Conservation (phyloP, 2,797 vertebrate genomes). For the Pseudochirops corinnae region DNA sequence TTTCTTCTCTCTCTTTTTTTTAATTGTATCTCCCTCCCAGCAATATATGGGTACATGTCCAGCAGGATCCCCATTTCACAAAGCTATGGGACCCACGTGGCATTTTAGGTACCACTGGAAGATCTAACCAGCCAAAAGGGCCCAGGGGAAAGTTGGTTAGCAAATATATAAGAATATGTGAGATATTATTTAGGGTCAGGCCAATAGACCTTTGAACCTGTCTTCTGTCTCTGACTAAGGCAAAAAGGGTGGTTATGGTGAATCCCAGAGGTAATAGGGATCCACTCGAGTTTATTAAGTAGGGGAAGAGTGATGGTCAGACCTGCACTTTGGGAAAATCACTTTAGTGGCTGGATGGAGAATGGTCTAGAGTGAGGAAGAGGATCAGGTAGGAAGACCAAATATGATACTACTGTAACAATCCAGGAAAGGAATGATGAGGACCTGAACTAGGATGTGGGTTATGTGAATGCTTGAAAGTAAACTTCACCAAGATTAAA, state of each 20-base stretch:
- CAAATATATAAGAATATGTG: neutral
- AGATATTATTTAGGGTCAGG: constrained; percentile 8
- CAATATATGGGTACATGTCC: constrained; percentile 84
- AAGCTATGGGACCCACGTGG: constrained; percentile 73
- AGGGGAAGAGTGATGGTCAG: neutral
- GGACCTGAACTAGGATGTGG: neutral
- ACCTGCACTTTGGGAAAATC: neutral
- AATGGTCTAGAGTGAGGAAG: neutral
- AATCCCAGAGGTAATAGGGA: rapidly evolving
- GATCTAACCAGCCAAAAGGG: constrained; percentile 61
- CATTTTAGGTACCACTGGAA: constrained; percentile 73
- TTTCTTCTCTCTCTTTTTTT: constrained; percentile 40
- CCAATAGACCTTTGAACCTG: neutral
- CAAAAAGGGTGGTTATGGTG: neutral
- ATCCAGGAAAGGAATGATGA: neutral
- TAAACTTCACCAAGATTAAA: too few relatives aligned
- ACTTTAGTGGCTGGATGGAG: neutral
- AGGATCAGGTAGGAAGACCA: neutral
- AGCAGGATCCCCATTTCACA: constrained; percentile 72
- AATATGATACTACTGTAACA: neutral
- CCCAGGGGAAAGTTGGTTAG: too few relatives aligned
- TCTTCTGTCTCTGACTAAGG: neutral
- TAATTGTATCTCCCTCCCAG: constrained; percentile 84
- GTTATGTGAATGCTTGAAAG: neutral
- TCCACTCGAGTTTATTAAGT: neutral